Conservation (phyloP, 2,797 vertebrate genomes). For the Fringilla coelebs region DNA sequence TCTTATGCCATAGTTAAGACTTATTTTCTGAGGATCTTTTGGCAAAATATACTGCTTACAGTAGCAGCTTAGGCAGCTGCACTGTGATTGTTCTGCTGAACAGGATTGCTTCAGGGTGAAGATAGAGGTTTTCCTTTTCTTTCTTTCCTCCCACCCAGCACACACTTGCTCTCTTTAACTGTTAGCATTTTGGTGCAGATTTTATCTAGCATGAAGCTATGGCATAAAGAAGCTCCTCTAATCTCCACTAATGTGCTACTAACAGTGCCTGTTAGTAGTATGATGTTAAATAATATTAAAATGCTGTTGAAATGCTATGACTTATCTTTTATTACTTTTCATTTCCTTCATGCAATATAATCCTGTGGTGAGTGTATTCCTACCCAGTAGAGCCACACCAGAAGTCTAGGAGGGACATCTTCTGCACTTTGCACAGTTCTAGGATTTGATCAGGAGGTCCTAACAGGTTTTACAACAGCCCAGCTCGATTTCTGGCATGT, state of each 20-base stretch:
- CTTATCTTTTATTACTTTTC: background rate
- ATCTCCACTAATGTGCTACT: background rate
- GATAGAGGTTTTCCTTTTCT: background rate
- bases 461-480: background rate
- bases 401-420: background rate
- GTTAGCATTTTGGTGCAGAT: background rate
- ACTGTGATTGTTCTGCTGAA: background rate
- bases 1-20: background rate
- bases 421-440: background rate
- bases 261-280: background rate
- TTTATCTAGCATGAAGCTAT: background rate
- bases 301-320: background rate
- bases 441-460: background rate
- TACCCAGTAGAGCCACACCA: background rate
- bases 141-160: background rate
- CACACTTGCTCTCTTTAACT: background rate
- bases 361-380: background rate
- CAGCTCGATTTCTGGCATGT: background rate
- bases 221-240: background rate
- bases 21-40: background rate
- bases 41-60: background rate
- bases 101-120: background rate
- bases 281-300: background rate
- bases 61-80: background rate
- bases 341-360: background rate